Conservation (phyloP, 2,888 invertebrate genomes). For the Trissolcus japonicus region DNA sequence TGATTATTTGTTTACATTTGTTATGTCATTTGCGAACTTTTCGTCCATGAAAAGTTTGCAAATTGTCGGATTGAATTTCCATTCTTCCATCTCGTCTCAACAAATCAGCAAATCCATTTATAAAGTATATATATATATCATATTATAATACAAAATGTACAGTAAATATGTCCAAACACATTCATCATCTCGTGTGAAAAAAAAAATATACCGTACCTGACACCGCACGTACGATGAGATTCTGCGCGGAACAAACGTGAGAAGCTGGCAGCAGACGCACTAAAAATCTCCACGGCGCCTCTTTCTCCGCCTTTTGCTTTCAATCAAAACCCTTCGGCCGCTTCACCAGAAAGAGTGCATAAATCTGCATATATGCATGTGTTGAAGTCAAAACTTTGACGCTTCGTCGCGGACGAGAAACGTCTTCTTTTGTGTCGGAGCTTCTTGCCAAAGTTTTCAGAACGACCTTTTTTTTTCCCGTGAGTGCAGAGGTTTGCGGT, state of each 20-base stretch:
- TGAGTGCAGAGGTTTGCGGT: too few species aligned
- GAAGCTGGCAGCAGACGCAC: conserved; percentile 58
- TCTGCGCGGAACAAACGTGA: conserved; percentile 55
- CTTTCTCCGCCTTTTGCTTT: conserved; percentile 58
- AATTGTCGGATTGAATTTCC: too few species aligned
- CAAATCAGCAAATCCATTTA: too few species aligned
- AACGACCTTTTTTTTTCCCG: conserved; percentile 49
- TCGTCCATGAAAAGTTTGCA: too few species aligned
- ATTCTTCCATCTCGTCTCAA: too few species aligned
- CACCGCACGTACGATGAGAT: conserved; percentile 61
- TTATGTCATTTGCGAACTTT: too few species aligned
- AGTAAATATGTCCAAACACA: conserved; percentile 46
- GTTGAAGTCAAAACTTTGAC: conserved; percentile 69
- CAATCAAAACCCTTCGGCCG: conserved; percentile 61
- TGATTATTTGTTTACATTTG: too few species aligned
- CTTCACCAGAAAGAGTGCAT: conserved; percentile 67
- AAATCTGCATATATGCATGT: conserved; percentile 73
- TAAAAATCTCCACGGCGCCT: conserved; percentile 55
- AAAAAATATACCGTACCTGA: conserved; percentile 59
- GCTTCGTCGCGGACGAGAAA: conserved; percentile 61
- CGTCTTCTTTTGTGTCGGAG: conserved; percentile 41
- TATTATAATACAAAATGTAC: conserved; percentile 14
- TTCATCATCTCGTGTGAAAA: conserved; percentile 60
- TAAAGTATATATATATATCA: too few species aligned
- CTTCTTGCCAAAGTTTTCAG: conserved; percentile 60